These are phyloP conservation scores for Larimichthys crocea DNA, from an alignment of 2,113 vertebrate genomes.

Conservation along the genomic window DNA sequence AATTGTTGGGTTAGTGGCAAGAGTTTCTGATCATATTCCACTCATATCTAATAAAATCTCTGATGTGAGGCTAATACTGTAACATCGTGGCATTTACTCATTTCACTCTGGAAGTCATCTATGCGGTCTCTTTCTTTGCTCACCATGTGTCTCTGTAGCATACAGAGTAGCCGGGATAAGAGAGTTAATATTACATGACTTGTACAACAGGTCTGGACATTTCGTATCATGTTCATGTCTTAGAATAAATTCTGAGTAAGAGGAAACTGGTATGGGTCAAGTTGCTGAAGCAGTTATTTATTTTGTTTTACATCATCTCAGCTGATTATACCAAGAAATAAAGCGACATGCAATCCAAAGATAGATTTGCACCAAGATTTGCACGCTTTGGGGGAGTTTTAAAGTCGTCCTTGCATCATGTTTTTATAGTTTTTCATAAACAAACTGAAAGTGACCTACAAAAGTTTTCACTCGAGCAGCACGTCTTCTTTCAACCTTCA, in stretches of 20 bases:
- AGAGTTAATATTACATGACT: conserved; percentile 9
- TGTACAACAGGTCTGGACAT: neutral
- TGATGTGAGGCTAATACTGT: neutral
- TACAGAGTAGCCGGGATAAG: neutral
- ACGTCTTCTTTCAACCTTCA: neutral
- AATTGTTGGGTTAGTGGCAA: neutral
- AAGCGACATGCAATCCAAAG: neutral
- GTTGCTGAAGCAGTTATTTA: neutral
- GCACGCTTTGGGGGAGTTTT: neutral
- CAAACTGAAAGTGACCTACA: neutral
- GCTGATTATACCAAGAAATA: neutral
- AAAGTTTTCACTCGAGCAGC: neutral
- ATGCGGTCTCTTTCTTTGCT: neutral
- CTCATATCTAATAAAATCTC: neutral
- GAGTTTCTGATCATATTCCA: conserved; percentile 18
- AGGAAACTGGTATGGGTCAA: too few species aligned
- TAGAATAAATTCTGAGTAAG: neutral
- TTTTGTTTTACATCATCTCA: neutral
- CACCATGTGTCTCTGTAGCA: neutral
- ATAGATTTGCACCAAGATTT: neutral
- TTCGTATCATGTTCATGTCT: neutral
- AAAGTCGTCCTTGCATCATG: neutral
- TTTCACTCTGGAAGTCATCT: conserved; percentile 3
- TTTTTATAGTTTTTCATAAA: conserved; percentile 2
- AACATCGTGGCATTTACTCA: conserved; percentile 13